Evolutionary conservation across 2,797 vertebrate species (phyloP).

Genomic region (Sebastes jordani): DNA sequence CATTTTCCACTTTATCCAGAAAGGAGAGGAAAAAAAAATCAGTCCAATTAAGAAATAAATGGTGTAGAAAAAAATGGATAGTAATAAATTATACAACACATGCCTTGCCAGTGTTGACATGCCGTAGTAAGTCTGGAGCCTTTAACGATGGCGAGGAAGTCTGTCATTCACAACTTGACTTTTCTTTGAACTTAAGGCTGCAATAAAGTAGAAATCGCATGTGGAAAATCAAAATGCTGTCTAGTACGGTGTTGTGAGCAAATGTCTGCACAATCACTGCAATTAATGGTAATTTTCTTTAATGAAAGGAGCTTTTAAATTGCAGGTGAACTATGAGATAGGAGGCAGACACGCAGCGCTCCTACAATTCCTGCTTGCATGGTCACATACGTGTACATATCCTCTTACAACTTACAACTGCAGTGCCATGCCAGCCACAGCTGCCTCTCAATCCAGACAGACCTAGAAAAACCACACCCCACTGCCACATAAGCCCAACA

Average conservation of each 20-base stretch:
- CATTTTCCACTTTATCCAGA: constrained; percentile 57
- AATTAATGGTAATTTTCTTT: constrained; percentile 13
- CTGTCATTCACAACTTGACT: constrained; percentile 63
- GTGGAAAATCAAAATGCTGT: constrained; percentile 35
- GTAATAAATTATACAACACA: constrained; percentile 59
- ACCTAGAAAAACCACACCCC: constrained; percentile 46
- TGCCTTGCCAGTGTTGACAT: constrained; percentile 60
- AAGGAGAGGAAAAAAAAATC: neutral
- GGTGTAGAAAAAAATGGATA: neutral
- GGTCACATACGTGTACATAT: constrained; percentile 11
- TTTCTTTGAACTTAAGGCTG: constrained; percentile 51
- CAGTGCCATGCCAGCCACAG: constrained; percentile 36
- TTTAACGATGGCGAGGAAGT: constrained; percentile 61
- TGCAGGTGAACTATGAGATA: constrained; percentile 28
- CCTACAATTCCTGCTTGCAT: neutral
- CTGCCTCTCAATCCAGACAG: constrained; percentile 42
- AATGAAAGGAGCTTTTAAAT: constrained; percentile 41
- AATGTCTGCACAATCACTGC: constrained; percentile 5
- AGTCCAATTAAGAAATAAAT: constrained; percentile 53
- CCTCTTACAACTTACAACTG: constrained; percentile 28
- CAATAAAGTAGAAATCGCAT: constrained; percentile 45
- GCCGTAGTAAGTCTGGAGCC: constrained; percentile 55
- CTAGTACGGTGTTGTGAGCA: constrained; percentile 1
- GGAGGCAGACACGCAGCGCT: neutral
- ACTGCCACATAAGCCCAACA: constrained; percentile 17